These are phyloP conservation scores for Sceloporus tristichus DNA, from an alignment of 2,113 vertebrate genomes.

Conservation along the genomic window DNA sequence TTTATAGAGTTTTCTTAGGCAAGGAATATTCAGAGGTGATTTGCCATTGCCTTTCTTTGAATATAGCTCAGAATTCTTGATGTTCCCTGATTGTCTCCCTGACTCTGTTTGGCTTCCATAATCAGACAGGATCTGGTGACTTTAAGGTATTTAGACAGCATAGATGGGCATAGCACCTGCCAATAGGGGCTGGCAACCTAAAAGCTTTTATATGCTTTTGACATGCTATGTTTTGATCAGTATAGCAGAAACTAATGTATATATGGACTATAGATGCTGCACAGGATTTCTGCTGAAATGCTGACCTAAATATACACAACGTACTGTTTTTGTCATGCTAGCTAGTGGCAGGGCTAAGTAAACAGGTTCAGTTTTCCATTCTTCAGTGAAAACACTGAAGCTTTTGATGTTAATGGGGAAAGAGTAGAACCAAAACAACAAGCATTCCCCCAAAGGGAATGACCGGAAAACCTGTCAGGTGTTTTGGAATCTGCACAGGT, in stretches of 20 bases:
- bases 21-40: no score
- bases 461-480: neutral
- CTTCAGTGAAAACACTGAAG: neutral
- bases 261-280: conserved; percentile 22
- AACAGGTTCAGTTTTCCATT: neutral
- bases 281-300: conserved; percentile 16
- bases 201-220: conserved; percentile 5
- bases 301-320: conserved; percentile 20
- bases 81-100: no score
- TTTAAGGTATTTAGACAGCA: no score
- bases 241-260: neutral
- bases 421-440: neutral
- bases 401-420: conserved; percentile 10
- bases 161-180: neutral
- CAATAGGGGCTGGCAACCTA: neutral
- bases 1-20: no score
- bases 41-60: no score
- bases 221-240: conserved; percentile 15
- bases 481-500: neutral
- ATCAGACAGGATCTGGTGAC: no score
- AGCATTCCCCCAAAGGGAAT: neutral
- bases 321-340: neutral
- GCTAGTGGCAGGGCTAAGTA: conserved; percentile 1
- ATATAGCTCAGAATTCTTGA: no score
- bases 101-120: no score